Percentiles rank a stretch among this genome's conserved stretches.
Conservation (phyloP, 2,797 vertebrate genomes). For the Tangara arthus region DNA sequence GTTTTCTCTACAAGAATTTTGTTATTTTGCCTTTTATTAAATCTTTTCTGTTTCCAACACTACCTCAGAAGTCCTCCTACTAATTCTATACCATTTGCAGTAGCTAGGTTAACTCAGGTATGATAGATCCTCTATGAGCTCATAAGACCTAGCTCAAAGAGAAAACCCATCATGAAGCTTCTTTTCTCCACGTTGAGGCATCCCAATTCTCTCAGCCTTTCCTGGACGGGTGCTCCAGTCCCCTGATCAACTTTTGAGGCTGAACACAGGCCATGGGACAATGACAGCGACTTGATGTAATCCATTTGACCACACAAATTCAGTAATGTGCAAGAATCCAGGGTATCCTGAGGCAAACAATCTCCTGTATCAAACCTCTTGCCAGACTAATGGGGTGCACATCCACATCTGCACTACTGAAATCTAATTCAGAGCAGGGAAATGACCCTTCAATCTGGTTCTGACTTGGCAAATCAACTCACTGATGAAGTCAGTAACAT, state of each 20-base stretch:
- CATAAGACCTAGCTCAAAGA: not conserved
- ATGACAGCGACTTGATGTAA: not conserved
- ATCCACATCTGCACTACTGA: not conserved
- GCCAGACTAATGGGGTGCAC: not conserved
- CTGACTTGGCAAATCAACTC: not conserved
- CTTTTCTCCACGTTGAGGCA: not conserved
- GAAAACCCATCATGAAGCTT: not conserved
- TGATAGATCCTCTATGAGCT: not conserved
- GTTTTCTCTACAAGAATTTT: not conserved
- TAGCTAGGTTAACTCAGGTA: not conserved
- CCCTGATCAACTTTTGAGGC: not conserved
- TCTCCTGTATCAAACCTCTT: not conserved
- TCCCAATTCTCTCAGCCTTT: not conserved
- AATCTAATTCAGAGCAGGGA: conserved; percentile 34
- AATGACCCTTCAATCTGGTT: not conserved
- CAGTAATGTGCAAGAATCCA: not conserved
- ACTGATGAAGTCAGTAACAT: not conserved
- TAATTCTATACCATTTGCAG: not conserved
- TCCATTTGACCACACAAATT: not conserved
- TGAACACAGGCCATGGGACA: not conserved
- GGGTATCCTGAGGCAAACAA: not conserved
- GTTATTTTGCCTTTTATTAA: not conserved
- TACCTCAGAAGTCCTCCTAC: not conserved
- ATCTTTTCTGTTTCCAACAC: not conserved
- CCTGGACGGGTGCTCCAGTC: not conserved